A percentile compares a stretch with the other conserved stretches of the same genome.
Evolutionary conservation across 1,140 invertebrate species (phyloP).

Genomic region (Drosophila subobscura): DNA sequence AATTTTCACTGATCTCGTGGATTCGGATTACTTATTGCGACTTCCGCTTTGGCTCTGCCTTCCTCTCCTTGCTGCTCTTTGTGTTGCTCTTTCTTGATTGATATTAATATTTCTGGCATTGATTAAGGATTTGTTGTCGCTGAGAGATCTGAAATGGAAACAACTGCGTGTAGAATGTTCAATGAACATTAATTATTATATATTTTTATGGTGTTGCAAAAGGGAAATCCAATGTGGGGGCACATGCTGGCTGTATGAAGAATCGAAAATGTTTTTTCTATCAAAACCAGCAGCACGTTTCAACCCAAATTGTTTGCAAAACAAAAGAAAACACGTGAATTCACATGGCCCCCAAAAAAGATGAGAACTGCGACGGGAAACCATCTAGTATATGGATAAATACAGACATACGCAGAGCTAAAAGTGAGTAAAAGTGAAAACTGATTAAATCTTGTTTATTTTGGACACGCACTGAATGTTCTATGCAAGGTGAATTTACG

Average conservation of each 20-base stretch:
- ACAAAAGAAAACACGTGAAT: conserved; percentile 37
- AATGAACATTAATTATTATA: too few relatives aligned
- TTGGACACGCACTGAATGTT: conserved; percentile 31
- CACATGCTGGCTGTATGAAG: neutral
- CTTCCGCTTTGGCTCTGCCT: neutral
- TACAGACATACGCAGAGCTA: neutral
- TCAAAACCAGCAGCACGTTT: conserved; percentile 25
- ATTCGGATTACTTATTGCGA: conserved; percentile 4
- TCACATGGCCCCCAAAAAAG: conserved; percentile 20
- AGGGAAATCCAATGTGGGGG: too few relatives aligned
- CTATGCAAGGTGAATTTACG: too few relatives aligned
- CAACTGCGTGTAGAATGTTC: too few relatives aligned
- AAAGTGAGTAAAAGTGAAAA: conserved; percentile 33
- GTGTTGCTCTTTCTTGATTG: neutral
- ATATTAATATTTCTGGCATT: too few relatives aligned
- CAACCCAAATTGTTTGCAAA: conserved; percentile 28
- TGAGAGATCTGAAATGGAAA: too few relatives aligned
- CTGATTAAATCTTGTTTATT: conserved; percentile 45
- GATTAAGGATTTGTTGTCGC: too few relatives aligned
- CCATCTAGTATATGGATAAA: neutral
- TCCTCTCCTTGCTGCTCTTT: neutral
- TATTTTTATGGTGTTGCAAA: too few relatives aligned
- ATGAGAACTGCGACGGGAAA: too few relatives aligned
- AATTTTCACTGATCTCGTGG: conserved; percentile 12
- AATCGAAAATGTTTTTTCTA: conserved; percentile 2